These are phyloP conservation scores for Lordiphosa stackelbergi DNA, from an alignment of 1,140 invertebrate genomes.

Conservation along the genomic window DNA sequence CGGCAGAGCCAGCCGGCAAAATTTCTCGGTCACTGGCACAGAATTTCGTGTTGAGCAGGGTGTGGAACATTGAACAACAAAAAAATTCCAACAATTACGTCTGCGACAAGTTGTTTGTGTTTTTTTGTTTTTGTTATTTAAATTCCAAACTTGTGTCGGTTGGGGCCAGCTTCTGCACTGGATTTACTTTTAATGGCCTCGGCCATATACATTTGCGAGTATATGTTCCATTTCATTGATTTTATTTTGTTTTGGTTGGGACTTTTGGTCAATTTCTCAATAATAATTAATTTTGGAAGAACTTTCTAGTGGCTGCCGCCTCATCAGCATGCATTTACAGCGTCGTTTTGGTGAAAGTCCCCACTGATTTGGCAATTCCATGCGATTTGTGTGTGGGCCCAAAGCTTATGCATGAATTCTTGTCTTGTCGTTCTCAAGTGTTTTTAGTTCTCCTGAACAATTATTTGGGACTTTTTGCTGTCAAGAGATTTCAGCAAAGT, in stretches of 20 bases:
- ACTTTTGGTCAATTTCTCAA: slow-evolving; percentile 44
- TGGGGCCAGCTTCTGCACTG: slow-evolving; percentile 56
- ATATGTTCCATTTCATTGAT: slow-evolving; percentile 28
- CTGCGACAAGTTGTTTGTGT: slow-evolving; percentile 43
- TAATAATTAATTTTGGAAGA: slow-evolving; percentile 65
- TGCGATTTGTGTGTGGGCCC: slow-evolving; percentile 19
- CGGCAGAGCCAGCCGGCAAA: slow-evolving; percentile 39
- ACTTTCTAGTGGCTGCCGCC: slow-evolving; percentile 67
- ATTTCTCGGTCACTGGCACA: slow-evolving; percentile 71
- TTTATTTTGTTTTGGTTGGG: slow-evolving; percentile 26
- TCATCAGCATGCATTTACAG: slow-evolving; percentile 69
- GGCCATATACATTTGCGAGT: slow-evolving; percentile 31
- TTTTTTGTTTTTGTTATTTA: slow-evolving; percentile 33
- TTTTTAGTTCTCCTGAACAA: slow-evolving; percentile 44
- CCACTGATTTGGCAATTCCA: slow-evolving; percentile 31
- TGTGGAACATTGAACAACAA: slow-evolving; percentile 36
- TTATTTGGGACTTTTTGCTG: slow-evolving; percentile 31
- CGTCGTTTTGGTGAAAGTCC: slow-evolving; percentile 56
- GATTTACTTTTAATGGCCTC: slow-evolving; percentile 70
- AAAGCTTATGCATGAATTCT: slow-evolving; percentile 22
- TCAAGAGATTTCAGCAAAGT: slow-evolving; percentile 51
- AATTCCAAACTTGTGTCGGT: slow-evolving; percentile 53
- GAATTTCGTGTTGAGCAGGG: slow-evolving; percentile 51
- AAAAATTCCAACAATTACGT: slow-evolving; percentile 36
- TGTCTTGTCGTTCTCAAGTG: slow-evolving; percentile 43